Percentiles rank a stretch among this genome's conserved stretches.
These are phyloP conservation scores for Nicator chloris DNA, from an alignment of 2,113 vertebrate species.

Conservation along the genomic window DNA sequence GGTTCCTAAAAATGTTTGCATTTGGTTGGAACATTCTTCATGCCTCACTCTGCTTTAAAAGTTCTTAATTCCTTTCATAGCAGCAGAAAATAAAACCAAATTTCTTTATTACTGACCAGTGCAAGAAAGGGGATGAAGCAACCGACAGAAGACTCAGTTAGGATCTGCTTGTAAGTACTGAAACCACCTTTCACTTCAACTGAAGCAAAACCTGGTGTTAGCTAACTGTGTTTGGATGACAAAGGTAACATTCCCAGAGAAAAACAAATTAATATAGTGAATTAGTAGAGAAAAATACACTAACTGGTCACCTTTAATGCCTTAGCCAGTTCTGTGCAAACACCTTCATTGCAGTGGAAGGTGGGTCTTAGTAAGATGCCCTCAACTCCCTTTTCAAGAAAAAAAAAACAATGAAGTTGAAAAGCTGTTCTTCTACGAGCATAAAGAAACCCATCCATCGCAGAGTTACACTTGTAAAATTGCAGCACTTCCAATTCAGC, in stretches of 20 bases:
- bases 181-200: background rate
- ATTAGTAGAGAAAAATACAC: background rate
- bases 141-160: background rate
- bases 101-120: background rate
- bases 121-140: background rate
- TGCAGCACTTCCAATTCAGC: background rate
- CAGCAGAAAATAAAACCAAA: background rate
- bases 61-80: background rate
- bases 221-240: background rate
- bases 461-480: background rate
- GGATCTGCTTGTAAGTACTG: background rate
- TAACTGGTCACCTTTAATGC: background rate
- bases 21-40: background rate
- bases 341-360: background rate
- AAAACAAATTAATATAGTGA: background rate
- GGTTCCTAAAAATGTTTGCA: background rate
- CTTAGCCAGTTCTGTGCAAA: background rate
- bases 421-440: background rate
- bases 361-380: background rate
- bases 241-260: background rate
- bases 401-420: background rate
- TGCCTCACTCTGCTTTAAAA: background rate
- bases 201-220: background rate
- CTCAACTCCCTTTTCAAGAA: background rate
- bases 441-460: background rate